Percentiles rank a stretch among this genome's conserved stretches.
phyloP scores from a whole-genome alignment of 2,113 vertebrate genomes.

The Clinocottus analis region DNA sequence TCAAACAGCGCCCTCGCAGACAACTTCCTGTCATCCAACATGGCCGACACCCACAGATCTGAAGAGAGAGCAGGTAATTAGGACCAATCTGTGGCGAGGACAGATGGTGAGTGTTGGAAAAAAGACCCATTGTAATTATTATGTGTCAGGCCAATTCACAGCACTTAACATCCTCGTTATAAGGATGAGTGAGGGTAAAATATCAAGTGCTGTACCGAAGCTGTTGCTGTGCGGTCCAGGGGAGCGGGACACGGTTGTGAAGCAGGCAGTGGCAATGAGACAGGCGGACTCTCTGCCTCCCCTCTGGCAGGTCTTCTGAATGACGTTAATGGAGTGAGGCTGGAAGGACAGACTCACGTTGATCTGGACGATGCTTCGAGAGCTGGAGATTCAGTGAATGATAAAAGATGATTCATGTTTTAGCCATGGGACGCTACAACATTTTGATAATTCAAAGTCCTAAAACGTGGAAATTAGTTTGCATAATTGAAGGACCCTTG shows the following conservation, averaged over 20 bases:
- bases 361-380: slow-evolving; percentile 88
- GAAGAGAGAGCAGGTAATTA: slow-evolving; percentile 15
- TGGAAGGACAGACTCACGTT: slow-evolving; percentile 84
- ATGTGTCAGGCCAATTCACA: not conserved
- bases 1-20: slow-evolving; percentile 90
- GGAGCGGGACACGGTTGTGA: slow-evolving; percentile 81
- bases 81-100: not conserved
- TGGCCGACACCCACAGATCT: slow-evolving; percentile 85
- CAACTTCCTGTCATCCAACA: slow-evolving; percentile 88
- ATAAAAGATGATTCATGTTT: not conserved
- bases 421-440: not conserved
- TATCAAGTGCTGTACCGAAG: slow-evolving; percentile 77
- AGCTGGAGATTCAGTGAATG: slow-evolving; percentile 76
- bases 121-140: not conserved
- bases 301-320: slow-evolving; percentile 88
- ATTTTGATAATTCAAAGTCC: not conserved
- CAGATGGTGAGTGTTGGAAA: slow-evolving; percentile 20
- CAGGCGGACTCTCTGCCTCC: slow-evolving; percentile 86
- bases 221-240: slow-evolving; percentile 70
- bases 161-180: not conserved
- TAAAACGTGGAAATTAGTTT: not conserved
- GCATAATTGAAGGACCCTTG: not conserved
- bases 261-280: slow-evolving; percentile 87
- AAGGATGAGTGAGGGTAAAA: not conserved
- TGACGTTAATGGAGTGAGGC: slow-evolving; percentile 89